These are phyloP conservation scores for Batillaria attramentaria DNA, from an alignment of 1,140 invertebrate genomes.

Conservation along the genomic window DNA sequence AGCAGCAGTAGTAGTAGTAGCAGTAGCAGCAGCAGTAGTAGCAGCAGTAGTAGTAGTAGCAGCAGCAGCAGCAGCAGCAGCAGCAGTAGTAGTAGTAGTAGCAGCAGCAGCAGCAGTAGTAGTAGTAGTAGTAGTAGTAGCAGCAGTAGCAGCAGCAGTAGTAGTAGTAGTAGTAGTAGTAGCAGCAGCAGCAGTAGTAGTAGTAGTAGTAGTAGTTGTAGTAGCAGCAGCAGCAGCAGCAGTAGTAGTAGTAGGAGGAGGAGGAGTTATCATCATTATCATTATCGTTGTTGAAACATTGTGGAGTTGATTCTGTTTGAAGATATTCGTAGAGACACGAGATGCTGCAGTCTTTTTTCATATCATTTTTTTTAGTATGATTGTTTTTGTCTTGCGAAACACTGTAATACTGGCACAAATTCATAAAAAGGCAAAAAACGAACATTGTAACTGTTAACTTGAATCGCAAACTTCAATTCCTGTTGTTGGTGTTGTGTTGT, in stretches of 20 bases:
- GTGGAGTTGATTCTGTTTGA: not conserved
- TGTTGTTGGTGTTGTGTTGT: not conserved
- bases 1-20: slow-evolving; percentile 11
- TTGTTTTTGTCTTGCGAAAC: not conserved
- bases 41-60: slow-evolving; percentile 11
- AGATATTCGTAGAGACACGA: not conserved
- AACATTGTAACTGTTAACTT: not conserved
- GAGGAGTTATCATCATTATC: not conserved
- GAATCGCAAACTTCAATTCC: not conserved
- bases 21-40: slow-evolving; percentile 10
- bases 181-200: not conserved
- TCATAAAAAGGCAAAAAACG: not conserved
- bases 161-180: not conserved
- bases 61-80: slow-evolving; percentile 9
- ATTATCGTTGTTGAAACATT: not conserved
- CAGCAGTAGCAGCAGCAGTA: not conserved
- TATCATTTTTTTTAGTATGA: not conserved
- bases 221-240: too few species aligned
- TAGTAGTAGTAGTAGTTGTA: too few species aligned
- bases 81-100: slow-evolving; percentile 12
- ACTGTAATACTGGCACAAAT: not conserved
- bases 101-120: slow-evolving; percentile 10
- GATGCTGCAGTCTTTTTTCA: not conserved
- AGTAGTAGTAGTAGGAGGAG: too few species aligned
- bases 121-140: not conserved